Conservation (phyloP, 2,888 invertebrate species). For the Acronicta aceris region DNA sequence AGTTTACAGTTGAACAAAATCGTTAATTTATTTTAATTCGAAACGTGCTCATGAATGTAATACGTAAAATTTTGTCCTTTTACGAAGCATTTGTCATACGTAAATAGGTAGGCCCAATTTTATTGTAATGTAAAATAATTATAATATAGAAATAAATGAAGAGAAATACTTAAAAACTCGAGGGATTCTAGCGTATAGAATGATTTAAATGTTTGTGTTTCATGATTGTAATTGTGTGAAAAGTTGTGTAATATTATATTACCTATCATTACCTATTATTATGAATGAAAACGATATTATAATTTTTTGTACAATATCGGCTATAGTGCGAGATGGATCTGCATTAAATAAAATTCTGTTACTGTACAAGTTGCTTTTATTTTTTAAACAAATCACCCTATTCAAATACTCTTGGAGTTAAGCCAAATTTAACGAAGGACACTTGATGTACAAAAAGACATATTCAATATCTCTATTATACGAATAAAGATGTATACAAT, state of each 20-base stretch:
- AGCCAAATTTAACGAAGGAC: constrained; percentile 27
- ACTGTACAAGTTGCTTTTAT: constrained; percentile 79
- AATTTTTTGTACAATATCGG: constrained; percentile 89
- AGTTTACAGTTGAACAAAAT: constrained; percentile 68
- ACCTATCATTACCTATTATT: constrained; percentile 78
- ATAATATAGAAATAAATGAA: constrained; percentile 81
- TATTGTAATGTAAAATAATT: constrained; percentile 86
- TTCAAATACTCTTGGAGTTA: background rate
- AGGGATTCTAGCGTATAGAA: constrained; percentile 83
- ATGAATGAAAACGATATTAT: constrained; percentile 81
- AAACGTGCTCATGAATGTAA: constrained; percentile 83
- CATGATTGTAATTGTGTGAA: constrained; percentile 86
- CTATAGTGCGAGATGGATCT: constrained; percentile 87
- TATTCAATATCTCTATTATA: background rate
- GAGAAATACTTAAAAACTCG: constrained; percentile 84
- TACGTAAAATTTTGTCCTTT: constrained; percentile 82
- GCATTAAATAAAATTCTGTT: constrained; percentile 90
- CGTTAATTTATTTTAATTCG: constrained; percentile 80
- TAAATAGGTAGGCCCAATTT: constrained; percentile 88
- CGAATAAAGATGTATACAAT: background rate
- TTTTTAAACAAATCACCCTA: constrained; percentile 40
- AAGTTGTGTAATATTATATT: constrained; percentile 85
- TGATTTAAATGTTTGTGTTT: constrained; percentile 87
- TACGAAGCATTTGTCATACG: constrained; percentile 86
- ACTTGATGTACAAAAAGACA: constrained; percentile 1